A percentile compares a stretch with the other conserved stretches of the same genome.
phyloP scores from a whole-genome alignment of 2,113 vertebrate genomes.

The Etheostoma cragini region DNA sequence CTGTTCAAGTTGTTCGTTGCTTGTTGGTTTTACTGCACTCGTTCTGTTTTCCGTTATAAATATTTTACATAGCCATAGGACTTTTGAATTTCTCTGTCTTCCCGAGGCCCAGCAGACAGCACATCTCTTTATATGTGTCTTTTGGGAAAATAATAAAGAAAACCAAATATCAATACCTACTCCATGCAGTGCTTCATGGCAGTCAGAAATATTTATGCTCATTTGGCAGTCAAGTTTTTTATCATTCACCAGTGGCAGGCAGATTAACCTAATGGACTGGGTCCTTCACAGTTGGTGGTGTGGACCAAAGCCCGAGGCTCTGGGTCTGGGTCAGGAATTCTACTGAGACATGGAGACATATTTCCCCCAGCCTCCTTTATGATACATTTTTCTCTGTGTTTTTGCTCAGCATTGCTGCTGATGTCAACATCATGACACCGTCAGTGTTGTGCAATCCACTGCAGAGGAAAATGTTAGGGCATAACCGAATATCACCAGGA shows the following conservation, averaged over 20 bases:
- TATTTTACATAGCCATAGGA: constrained; percentile 10
- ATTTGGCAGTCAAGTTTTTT: neutral
- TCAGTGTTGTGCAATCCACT: neutral
- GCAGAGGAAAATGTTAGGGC: neutral
- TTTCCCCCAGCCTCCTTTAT: neutral
- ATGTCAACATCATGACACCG: neutral
- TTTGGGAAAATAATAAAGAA: constrained; percentile 11
- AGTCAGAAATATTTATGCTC: neutral
- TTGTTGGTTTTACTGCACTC: constrained; percentile 11
- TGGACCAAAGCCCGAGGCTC: neutral
- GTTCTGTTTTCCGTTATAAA: neutral
- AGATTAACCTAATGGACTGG: constrained; percentile 18
- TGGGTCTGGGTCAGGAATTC: neutral
- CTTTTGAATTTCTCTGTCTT: neutral
- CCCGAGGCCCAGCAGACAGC: neutral
- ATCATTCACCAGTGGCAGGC: neutral
- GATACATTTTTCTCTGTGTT: constrained; percentile 19
- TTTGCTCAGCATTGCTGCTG: neutral
- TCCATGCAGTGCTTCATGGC: neutral
- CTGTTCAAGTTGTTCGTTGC: neutral
- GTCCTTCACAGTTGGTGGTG: neutral
- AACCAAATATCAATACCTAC: neutral
- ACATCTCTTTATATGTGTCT: neutral
- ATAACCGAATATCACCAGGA: neutral
- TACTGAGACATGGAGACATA: neutral